Percentiles rank a stretch among this genome's conserved stretches.
These are phyloP conservation scores for Sylvicapra grimmia DNA, from an alignment of 2,113 vertebrate genomes.

Conservation along the genomic window DNA sequence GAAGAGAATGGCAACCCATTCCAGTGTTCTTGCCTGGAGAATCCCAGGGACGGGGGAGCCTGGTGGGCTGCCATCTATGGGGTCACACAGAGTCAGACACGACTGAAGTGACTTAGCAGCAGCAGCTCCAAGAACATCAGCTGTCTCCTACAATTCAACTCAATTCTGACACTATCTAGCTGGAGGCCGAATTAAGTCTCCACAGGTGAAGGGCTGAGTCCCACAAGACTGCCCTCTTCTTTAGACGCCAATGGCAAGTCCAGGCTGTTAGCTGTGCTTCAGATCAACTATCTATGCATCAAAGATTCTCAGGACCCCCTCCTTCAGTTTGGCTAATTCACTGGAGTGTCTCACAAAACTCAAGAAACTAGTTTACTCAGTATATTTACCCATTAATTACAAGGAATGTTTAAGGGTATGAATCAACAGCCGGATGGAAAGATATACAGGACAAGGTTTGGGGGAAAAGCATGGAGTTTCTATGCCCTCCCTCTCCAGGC, in stretches of 20 bases:
- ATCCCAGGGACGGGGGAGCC: too few relatives aligned
- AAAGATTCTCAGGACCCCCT: neutral
- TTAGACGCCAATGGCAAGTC: neutral
- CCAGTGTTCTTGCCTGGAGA: too few relatives aligned
- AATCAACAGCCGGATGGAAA: neutral
- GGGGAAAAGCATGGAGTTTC: neutral
- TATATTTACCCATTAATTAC: neutral
- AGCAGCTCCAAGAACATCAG: neutral
- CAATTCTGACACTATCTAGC: neutral
- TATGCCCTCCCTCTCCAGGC: neutral
- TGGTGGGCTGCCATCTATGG: too few relatives aligned
- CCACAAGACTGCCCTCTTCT: neutral
- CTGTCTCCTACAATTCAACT: neutral
- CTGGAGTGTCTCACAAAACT: neutral
- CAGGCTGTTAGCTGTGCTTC: neutral
- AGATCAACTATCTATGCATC: neutral
- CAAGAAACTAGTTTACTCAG: neutral
- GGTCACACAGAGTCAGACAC: too few relatives aligned
- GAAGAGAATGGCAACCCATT: too few relatives aligned
- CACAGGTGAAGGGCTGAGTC: neutral
- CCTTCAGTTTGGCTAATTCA: neutral
- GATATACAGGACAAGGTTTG: neutral
- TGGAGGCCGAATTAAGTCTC: neutral
- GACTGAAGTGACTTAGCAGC: too few relatives aligned
- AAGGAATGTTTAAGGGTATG: neutral